Conservation (phyloP, 2,888 invertebrate species). For the Osmoderma eremita region DNA sequence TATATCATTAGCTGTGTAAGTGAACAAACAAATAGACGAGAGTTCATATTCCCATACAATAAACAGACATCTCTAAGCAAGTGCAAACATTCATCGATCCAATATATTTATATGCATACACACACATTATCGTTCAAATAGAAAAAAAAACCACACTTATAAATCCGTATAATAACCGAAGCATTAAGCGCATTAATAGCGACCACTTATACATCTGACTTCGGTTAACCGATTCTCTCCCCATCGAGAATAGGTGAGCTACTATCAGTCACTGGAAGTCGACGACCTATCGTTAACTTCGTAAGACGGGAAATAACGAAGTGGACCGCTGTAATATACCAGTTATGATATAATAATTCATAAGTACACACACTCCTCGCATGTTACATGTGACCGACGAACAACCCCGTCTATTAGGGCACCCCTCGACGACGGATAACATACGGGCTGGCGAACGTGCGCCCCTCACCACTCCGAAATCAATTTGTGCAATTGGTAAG, state of each 20-base stretch:
- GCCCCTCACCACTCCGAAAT: slow-evolving; percentile 54
- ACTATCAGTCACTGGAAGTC: slow-evolving; percentile 3
- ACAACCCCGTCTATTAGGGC: slow-evolving; percentile 49
- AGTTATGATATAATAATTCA: slow-evolving; percentile 58
- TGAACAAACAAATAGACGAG: neutral
- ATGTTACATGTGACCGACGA: slow-evolving; percentile 45
- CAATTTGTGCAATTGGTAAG: slow-evolving; percentile 61
- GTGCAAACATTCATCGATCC: neutral
- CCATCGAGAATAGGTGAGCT: slow-evolving; percentile 24
- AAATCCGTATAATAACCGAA: slow-evolving; percentile 58
- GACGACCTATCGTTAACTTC: neutral
- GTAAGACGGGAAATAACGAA: slow-evolving; percentile 22
- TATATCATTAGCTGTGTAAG: too few species aligned
- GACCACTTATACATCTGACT: slow-evolving; percentile 64
- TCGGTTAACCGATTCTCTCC: slow-evolving; percentile 55
- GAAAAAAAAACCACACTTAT: slow-evolving; percentile 39
- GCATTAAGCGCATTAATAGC: slow-evolving; percentile 62
- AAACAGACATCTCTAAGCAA: neutral
- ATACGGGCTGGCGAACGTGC: slow-evolving; percentile 47
- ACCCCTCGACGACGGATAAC: slow-evolving; percentile 49
- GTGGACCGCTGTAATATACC: slow-evolving; percentile 45
- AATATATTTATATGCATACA: neutral
- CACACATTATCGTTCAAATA: slow-evolving; percentile 6
- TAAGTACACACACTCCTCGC: slow-evolving; percentile 51
- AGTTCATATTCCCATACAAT: neutral